phyloP scores from a whole-genome alignment of 2,888 invertebrate genomes.

The Drepana falcataria region DNA sequence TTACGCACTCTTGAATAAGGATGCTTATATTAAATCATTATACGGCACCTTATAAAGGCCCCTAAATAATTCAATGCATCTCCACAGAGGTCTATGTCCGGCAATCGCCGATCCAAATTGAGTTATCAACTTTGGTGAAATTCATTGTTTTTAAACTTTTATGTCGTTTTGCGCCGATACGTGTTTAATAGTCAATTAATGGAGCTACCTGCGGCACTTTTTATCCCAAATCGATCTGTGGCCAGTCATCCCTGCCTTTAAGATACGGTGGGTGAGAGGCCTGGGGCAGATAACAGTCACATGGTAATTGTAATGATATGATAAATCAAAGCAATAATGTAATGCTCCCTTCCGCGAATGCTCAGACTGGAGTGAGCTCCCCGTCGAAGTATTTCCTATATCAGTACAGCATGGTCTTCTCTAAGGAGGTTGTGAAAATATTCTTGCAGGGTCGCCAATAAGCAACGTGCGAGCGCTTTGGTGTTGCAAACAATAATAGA shows the following conservation, averaged over 20 bases:
- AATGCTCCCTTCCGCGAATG: no score
- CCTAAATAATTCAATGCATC: constrained; percentile 9
- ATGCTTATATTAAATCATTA: no score
- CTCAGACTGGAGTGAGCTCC: no score
- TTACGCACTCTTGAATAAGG: no score
- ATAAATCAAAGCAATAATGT: neutral
- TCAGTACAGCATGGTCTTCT: no score
- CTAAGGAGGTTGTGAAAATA: no score
- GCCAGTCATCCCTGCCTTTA: constrained; percentile 31
- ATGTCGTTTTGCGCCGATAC: constrained; percentile 69
- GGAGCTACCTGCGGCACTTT: constrained; percentile 66
- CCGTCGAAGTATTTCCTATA: no score
- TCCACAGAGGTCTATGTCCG: constrained; percentile 31
- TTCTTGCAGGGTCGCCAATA: no score
- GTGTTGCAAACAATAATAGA: no score
- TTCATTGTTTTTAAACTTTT: constrained; percentile 72
- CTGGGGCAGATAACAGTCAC: neutral
- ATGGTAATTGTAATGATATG: neutral
- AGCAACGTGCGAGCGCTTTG: no score
- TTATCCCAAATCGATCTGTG: constrained; percentile 54
- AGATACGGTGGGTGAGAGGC: constrained; percentile 21
- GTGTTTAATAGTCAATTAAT: constrained; percentile 76
- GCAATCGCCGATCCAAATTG: constrained; percentile 55
- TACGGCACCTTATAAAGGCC: no score
- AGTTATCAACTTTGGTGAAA: constrained; percentile 77